phyloP scores from a whole-genome alignment of 1,140 invertebrate genomes.

The Diprion similis region DNA sequence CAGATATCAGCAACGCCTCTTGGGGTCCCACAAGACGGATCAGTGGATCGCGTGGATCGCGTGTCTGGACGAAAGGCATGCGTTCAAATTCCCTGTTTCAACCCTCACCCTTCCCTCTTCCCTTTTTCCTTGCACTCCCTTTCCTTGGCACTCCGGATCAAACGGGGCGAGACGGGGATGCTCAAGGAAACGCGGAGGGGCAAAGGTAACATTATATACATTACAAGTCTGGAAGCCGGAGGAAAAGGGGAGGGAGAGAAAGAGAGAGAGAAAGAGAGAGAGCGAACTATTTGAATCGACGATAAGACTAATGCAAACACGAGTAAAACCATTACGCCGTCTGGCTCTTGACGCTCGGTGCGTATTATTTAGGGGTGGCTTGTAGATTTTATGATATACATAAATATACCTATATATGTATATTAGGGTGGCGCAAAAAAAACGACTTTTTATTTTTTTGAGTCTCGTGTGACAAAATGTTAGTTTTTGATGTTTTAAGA shows the following conservation, averaged over 20 bases:
- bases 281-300: not conserved
- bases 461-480: too few relatives aligned
- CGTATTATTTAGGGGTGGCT: not conserved
- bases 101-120: not conserved
- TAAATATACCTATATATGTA: too few relatives aligned
- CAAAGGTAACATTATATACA: not conserved
- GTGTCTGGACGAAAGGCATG: not conserved
- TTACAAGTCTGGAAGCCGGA: too few relatives aligned
- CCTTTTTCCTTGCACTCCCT: too few relatives aligned
- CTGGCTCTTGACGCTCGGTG: not conserved
- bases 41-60: conserved; percentile 3
- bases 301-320: conserved; percentile 7
- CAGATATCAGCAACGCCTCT: not conserved
- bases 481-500: too few relatives aligned
- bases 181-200: too few relatives aligned
- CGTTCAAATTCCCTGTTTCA: not conserved
- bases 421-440: too few relatives aligned
- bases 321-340: not conserved
- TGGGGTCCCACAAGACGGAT: not conserved
- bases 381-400: conserved; percentile 1
- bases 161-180: not conserved
- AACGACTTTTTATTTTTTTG: too few relatives aligned
- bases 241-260: not conserved
- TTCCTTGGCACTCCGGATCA: not conserved
- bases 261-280: not conserved